A percentile compares a stretch with the other conserved stretches of the same genome.
These are phyloP conservation scores for Portevinia maculata DNA, from an alignment of 2,888 invertebrate genomes.

Conservation along the genomic window DNA sequence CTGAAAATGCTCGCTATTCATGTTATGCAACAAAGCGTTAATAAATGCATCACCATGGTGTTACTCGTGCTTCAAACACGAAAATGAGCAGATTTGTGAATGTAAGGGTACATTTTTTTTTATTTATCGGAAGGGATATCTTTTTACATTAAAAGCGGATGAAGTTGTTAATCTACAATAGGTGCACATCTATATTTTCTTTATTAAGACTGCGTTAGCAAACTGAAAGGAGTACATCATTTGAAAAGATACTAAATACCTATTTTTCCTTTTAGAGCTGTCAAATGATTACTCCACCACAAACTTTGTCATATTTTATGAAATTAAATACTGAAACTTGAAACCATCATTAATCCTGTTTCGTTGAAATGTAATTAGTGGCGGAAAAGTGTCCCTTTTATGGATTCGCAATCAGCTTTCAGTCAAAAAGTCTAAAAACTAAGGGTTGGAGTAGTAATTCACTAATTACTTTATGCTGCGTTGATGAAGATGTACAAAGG, in stretches of 20 bases:
- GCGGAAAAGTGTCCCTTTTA: constrained; percentile 74
- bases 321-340: constrained; percentile 77
- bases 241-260: neutral
- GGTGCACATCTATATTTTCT: neutral
- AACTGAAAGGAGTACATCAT: neutral
- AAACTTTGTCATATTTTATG: constrained; percentile 66
- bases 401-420: constrained; percentile 70
- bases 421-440: constrained; percentile 45
- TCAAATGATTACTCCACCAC: constrained; percentile 43
- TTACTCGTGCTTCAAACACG: neutral
- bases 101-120: neutral
- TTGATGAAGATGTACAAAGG: constrained; percentile 60
- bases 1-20: constrained; percentile 25
- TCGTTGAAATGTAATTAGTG: constrained; percentile 72
- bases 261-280: constrained; percentile 28
- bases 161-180: constrained; percentile 14
- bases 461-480: constrained; percentile 74
- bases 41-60: constrained; percentile 64
- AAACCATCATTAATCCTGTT: constrained; percentile 76
- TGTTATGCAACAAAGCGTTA: constrained; percentile 59
- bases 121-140: neutral
- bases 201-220: neutral
- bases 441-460: constrained; percentile 67
- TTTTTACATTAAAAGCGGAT: neutral
- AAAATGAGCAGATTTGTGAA: constrained; percentile 1